A percentile compares a stretch with the other conserved stretches of the same genome.
These are phyloP conservation scores for Lottia scabra DNA, from an alignment of 2,888 invertebrate species.

Conservation along the genomic window DNA sequence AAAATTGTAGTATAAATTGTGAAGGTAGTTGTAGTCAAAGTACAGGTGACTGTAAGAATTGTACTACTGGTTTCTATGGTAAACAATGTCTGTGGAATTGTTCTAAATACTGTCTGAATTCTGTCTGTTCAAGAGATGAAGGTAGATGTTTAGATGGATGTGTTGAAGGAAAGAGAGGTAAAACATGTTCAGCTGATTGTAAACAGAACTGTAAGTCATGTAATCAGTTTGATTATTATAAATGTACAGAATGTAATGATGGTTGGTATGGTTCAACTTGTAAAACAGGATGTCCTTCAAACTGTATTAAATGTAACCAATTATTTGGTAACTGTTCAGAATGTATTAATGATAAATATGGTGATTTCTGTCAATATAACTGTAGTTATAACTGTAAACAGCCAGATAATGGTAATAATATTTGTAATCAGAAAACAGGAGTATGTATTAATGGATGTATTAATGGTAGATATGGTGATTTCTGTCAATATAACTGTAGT, in stretches of 20 bases:
- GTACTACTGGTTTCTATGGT: background rate
- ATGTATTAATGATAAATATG: too few species aligned
- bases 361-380: too few species aligned
- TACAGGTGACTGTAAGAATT: background rate
- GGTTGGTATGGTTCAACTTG: slow-evolving; percentile 31
- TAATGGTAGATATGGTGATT: too few species aligned
- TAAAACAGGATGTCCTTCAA: slow-evolving; percentile 31
- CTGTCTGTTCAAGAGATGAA: background rate
- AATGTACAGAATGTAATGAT: slow-evolving; percentile 24
- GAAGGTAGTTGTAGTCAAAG: too few species aligned
- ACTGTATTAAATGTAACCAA: slow-evolving; percentile 20
- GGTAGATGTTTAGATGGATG: background rate
- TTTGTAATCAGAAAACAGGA: too few species aligned
- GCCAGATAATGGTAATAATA: too few species aligned
- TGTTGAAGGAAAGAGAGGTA: background rate
- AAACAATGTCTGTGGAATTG: too few species aligned
- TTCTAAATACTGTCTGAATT: too few species aligned
- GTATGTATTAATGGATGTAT: too few species aligned
- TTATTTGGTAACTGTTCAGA: too few species aligned
- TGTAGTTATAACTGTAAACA: too few species aligned
- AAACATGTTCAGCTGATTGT: background rate
- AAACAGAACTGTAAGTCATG: slow-evolving; percentile 19
- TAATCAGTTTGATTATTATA: slow-evolving; percentile 30
- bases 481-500: too few species aligned
- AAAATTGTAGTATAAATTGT: background rate